A percentile compares a stretch with the other conserved stretches of the same genome.
These are phyloP conservation scores for Scolopax mira DNA, from an alignment of 2,113 vertebrate genomes.

Conservation along the genomic window DNA sequence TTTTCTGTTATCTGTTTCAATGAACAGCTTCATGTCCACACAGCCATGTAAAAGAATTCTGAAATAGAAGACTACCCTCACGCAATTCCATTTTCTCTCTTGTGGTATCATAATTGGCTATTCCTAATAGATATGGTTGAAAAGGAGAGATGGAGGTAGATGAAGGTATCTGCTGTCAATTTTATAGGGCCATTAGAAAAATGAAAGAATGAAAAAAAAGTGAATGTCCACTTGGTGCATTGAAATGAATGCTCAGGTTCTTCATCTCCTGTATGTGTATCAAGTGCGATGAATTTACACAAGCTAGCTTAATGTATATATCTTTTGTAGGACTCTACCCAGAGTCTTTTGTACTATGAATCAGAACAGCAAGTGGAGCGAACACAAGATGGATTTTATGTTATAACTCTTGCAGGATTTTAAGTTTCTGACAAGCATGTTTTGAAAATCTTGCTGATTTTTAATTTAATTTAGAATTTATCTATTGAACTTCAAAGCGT, in stretches of 20 bases:
- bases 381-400: neutral
- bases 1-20: neutral
- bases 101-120: fast-evolving
- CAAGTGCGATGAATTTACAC: neutral
- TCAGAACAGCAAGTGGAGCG: neutral
- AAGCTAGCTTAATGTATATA: neutral
- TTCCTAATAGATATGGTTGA: neutral
- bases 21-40: neutral
- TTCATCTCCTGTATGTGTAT: neutral
- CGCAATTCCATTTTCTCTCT: neutral
- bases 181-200: neutral
- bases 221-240: neutral
- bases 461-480: neutral
- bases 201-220: neutral
- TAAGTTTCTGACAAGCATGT: neutral
- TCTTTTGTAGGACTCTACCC: neutral
- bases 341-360: neutral
- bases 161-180: neutral
- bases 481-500: neutral
- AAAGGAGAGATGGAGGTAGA: neutral
- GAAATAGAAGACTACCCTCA: neutral
- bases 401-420: neutral
- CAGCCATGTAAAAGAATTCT: neutral
- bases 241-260: neutral
- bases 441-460: neutral